A percentile compares a stretch with the other conserved stretches of the same genome.
Conservation (phyloP, 2,797 vertebrate genomes). For the Ceryle rudis region DNA sequence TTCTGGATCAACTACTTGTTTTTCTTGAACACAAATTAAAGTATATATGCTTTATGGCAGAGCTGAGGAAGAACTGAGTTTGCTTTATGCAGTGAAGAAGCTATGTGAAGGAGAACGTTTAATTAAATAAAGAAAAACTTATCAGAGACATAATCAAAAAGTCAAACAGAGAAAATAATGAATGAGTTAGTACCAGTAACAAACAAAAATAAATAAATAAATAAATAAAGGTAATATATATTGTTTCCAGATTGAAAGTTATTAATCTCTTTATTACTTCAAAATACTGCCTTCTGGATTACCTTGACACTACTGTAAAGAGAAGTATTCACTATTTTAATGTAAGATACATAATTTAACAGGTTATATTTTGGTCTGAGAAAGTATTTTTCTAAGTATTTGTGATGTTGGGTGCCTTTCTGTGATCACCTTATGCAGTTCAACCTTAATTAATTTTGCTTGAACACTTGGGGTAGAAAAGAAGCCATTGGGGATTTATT, state of each 20-base stretch:
- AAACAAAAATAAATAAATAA: neutral
- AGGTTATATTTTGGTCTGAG: neutral
- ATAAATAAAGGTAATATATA: too few species aligned
- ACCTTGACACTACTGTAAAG: neutral
- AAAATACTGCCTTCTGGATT: neutral
- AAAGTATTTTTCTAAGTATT: neutral
- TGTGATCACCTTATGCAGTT: neutral
- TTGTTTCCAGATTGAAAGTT: neutral
- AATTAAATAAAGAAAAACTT: neutral
- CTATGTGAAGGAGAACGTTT: neutral
- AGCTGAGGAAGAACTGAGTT: neutral
- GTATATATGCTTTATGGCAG: neutral
- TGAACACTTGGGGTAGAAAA: neutral
- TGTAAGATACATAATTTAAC: neutral
- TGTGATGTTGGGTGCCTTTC: neutral
- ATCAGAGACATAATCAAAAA: neutral
- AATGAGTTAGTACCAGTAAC: neutral
- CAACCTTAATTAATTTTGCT: neutral
- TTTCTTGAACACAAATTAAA: constrained; percentile 22
- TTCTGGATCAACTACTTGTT: constrained; percentile 16
- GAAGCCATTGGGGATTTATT: neutral
- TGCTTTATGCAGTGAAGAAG: neutral
- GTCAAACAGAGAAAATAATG: neutral
- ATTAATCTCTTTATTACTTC: neutral
- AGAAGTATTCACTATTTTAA: neutral